A percentile compares a stretch with the other conserved stretches of the same genome.
phyloP scores from a whole-genome alignment of 1,140 invertebrate species.

The Drosophila bocqueti region DNA sequence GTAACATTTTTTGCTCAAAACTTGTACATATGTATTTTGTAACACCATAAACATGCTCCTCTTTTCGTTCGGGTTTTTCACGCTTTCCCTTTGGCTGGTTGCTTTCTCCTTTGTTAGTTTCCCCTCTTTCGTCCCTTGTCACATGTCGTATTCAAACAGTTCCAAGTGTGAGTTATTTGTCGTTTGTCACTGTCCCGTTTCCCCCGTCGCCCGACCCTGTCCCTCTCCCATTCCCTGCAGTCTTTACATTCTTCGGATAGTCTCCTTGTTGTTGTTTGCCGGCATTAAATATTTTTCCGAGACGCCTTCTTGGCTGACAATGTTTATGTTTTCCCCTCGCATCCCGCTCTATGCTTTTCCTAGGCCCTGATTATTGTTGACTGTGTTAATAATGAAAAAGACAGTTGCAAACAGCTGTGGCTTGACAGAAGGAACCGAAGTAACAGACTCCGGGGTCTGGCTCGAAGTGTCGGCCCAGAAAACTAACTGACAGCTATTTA shows the following conservation, averaged over 20 bases:
- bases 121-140: slow-evolving; percentile 39
- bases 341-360: slow-evolving; percentile 20
- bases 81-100: slow-evolving; percentile 34
- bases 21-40: background rate
- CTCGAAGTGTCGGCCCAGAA: slow-evolving; percentile 38
- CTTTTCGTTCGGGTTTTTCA: slow-evolving; percentile 19
- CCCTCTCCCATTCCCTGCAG: slow-evolving; percentile 12
- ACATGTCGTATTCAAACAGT: slow-evolving; percentile 79
- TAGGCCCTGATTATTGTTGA: slow-evolving; percentile 80
- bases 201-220: background rate
- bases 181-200: slow-evolving; percentile 66
- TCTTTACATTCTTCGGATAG: slow-evolving; percentile 46
- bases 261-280: slow-evolving; percentile 66
- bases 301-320: slow-evolving; percentile 65
- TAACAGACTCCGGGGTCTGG: slow-evolving; percentile 33
- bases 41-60: slow-evolving; percentile 14
- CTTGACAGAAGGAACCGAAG: slow-evolving; percentile 40
- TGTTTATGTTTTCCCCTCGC: slow-evolving; percentile 66
- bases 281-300: slow-evolving; percentile 81
- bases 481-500: slow-evolving; percentile 51
- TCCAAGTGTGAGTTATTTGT: slow-evolving; percentile 79
- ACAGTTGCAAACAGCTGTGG: slow-evolving; percentile 75
- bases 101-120: slow-evolving; percentile 29
- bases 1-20: background rate
- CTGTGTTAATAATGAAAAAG: slow-evolving; percentile 79